phyloP scores from a whole-genome alignment of 2,113 vertebrate genomes.

The Perca flavescens region DNA sequence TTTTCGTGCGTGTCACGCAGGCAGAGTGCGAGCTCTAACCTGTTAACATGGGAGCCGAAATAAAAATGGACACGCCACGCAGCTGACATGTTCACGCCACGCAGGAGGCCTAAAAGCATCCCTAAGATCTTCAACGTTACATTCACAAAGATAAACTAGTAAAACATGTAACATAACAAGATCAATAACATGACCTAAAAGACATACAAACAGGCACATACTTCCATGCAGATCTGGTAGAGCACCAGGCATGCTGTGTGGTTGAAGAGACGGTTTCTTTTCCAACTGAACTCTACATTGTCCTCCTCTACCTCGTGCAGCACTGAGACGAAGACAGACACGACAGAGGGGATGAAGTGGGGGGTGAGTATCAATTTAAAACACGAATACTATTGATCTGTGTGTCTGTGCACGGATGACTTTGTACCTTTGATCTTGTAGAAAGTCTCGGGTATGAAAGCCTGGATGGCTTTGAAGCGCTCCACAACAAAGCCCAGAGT shows the following conservation, averaged over 20 bases:
- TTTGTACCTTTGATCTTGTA: constrained; percentile 95
- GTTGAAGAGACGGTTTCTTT: constrained; percentile 94
- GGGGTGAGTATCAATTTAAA: not conserved
- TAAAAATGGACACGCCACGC: too few species aligned
- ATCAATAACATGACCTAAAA: not conserved
- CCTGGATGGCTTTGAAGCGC: constrained; percentile 98
- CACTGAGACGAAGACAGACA: constrained; percentile 81
- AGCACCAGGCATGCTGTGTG: constrained; percentile 97
- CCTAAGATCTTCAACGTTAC: not conserved
- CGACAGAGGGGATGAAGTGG: constrained; percentile 4
- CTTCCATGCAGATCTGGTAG: constrained; percentile 99
- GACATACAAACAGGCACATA: constrained; percentile 58
- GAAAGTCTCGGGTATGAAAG: constrained; percentile 96
- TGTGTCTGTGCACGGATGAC: too few species aligned
- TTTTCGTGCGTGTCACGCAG: too few species aligned
- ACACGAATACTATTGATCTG: not conserved
- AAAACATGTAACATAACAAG: not conserved
- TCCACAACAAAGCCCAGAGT: constrained; percentile 98
- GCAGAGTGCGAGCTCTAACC: too few species aligned
- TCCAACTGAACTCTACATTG: constrained; percentile 93
- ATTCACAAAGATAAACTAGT: not conserved
- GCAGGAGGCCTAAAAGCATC: not conserved
- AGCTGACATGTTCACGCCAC: too few species aligned
- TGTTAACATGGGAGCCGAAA: too few species aligned
- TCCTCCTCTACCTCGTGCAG: constrained; percentile 90